Conservation (phyloP, 2,888 invertebrate genomes). For the Ophion ventricosus region DNA sequence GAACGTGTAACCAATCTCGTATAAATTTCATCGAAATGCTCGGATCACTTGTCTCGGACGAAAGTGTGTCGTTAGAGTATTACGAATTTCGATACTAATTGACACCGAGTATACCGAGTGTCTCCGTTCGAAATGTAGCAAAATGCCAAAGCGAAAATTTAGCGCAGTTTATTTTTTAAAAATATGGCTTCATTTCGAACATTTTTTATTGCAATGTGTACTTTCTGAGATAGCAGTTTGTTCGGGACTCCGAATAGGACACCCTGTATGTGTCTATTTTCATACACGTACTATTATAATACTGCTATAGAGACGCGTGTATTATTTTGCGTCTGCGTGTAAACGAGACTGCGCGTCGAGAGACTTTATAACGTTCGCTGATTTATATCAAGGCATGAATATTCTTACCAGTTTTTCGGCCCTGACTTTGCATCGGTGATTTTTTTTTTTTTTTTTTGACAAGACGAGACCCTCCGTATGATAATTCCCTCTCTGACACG, state of each 20-base stretch:
- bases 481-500: not conserved
- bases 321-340: not conserved
- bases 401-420: conserved; percentile 37
- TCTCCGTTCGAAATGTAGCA: not conserved
- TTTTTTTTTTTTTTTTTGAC: conserved; percentile 11
- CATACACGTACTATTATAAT: not conserved
- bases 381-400: conserved; percentile 56
- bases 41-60: conserved; percentile 28
- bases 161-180: no score
- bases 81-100: conserved; percentile 44
- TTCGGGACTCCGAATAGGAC: no score
- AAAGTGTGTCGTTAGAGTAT: conserved; percentile 61
- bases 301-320: not conserved
- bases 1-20: not conserved
- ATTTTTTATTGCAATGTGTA: not conserved
- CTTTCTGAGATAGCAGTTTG: not conserved
- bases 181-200: no score
- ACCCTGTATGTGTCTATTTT: not conserved
- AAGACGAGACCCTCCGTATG: not conserved
- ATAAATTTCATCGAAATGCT: conserved; percentile 10
- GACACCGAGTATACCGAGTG: not conserved
- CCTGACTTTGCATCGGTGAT: no score
- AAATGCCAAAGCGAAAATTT: no score
- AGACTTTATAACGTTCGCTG: conserved; percentile 39
- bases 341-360: not conserved